A percentile compares a stretch with the other conserved stretches of the same genome.
Evolutionary conservation across 2,888 invertebrate genomes (phyloP).

Genomic region (Cerastis rubricosa): DNA sequence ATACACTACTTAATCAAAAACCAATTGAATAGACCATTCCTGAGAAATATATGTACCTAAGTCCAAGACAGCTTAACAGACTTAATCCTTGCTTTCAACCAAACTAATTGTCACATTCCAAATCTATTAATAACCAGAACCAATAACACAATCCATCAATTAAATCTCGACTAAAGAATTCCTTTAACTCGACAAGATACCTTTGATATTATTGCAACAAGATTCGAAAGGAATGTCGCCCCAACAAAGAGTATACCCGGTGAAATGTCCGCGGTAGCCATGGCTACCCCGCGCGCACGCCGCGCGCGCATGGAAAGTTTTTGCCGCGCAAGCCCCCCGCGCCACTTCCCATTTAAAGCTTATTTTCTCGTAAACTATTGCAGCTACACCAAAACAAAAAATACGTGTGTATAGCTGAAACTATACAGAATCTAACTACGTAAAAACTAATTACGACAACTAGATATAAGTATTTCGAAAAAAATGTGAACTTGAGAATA

Average conservation of each 20-base stretch:
- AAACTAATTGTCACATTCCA: background rate
- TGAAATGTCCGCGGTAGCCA: too few species aligned
- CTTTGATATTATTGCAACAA: constrained; percentile 11
- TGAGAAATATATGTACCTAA: background rate
- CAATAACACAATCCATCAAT: background rate
- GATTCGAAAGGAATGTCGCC: constrained; percentile 44
- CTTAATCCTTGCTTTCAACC: background rate
- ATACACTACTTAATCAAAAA: background rate
- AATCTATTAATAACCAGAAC: background rate
- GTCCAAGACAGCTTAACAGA: background rate
- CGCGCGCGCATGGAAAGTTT: too few species aligned
- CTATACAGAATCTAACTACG: too few species aligned
- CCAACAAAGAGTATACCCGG: constrained; percentile 37
- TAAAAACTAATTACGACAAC: too few species aligned
- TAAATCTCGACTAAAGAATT: background rate
- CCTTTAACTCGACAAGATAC: constrained; percentile 6
- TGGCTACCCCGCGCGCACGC: too few species aligned
- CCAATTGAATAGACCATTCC: background rate
- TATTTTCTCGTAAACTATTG: too few species aligned
- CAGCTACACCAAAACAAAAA: too few species aligned
- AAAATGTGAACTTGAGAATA: too few species aligned
- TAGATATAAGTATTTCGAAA: too few species aligned
- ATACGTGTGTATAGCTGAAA: too few species aligned
- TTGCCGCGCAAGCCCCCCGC: too few species aligned
- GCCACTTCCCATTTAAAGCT: too few species aligned